Evolutionary conservation across 2,797 vertebrate species (phyloP).

Genomic region (Podarcis siculus): DNA sequence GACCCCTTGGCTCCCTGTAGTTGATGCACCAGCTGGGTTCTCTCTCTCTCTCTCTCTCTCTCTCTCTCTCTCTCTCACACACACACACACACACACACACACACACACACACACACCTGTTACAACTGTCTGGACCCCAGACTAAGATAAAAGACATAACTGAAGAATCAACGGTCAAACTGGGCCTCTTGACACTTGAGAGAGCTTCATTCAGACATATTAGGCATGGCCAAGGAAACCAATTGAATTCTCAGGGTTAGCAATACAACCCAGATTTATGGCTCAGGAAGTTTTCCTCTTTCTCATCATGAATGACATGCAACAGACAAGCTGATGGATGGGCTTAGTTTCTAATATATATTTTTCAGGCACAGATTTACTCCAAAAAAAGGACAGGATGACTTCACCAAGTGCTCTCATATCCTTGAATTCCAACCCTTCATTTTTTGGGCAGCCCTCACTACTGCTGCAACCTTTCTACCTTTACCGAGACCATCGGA

Average conservation of each 20-base stretch:
- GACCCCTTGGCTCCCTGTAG: too few species aligned
- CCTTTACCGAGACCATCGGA: background rate
- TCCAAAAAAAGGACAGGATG: background rate
- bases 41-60: too few species aligned
- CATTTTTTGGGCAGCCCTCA: too few species aligned
- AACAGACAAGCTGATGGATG: background rate
- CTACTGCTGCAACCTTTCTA: background rate
- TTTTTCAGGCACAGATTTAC: background rate
- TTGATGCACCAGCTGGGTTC: too few species aligned
- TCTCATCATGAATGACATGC: too few species aligned
- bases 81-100: too few species aligned
- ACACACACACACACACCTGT: background rate
- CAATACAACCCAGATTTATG: background rate
- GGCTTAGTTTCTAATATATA: background rate
- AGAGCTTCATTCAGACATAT: background rate
- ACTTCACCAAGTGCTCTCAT: background rate
- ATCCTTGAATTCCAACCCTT: background rate
- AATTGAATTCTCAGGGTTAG: background rate
- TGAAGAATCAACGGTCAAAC: background rate
- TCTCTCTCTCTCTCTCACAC: too few species aligned
- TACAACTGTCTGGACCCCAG: background rate
- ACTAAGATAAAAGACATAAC: background rate
- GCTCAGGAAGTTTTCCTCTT: too few species aligned
- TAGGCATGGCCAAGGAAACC: background rate
- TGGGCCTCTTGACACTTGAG: background rate